Evolutionary conservation across 2,113 vertebrate species (phyloP), one percentile per base, ranked within the genome.

Genomic region (Salvelinus namaycush): DNA sequence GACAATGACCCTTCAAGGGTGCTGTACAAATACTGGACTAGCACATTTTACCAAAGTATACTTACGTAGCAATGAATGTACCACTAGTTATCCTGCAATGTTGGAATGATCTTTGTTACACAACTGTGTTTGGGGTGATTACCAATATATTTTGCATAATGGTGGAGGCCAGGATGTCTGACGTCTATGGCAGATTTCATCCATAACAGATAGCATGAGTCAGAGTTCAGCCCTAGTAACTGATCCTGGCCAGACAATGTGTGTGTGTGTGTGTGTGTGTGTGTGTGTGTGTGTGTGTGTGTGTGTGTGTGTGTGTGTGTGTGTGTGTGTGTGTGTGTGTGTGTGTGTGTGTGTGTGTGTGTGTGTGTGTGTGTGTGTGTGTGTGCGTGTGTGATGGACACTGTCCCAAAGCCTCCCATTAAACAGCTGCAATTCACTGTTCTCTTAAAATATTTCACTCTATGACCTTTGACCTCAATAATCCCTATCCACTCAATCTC

Each of bases 191-290:
- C 89, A 88, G 88, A 88, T 87, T 84, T 87, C 81, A 79, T 83
- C 76, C 74, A 76, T 80, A 88, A 83, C 84, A 89, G 78, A 90
- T 86, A 81, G 70, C 74, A 69, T 83, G 82, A 84, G 84, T 82
- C 80, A 78, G 69, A 65, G 77, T 77, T 84, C 73, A 84, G 59
- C 81, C 85, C 73, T 88, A 84, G 87, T 88, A 85, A 79, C 81
- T 62, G 74, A 73, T 78, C 84, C 66, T 62, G 75, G 9, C 9
- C 64, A 24, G 24, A 27, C 14, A 4, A 5, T 6, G 66, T 39
- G 67, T 39, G 31, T 68, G 18, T 18, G 67, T 67, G 13, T 2
- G 64, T 31, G 26, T 26, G 11, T 16, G 34, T 66, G 5, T 2
- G 62, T 29, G 26, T 26, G 3, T 16, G 31, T 66, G 13, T 2